These are phyloP conservation scores for Dasypolia templi DNA, from an alignment of 2,888 invertebrate species.

Conservation along the genomic window DNA sequence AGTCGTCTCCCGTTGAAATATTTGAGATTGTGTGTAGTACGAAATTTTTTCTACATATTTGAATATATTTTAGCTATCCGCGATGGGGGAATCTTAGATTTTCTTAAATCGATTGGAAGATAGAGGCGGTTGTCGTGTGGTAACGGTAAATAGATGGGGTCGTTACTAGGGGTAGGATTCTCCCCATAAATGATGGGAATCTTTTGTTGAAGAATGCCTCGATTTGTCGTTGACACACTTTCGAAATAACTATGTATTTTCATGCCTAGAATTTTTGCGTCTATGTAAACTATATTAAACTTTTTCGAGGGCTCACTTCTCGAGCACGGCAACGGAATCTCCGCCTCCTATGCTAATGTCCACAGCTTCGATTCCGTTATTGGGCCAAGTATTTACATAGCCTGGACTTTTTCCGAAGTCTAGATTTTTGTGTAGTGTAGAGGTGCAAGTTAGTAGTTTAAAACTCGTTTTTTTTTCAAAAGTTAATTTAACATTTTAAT, in stretches of 20 bases:
- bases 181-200: neutral
- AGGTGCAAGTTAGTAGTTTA: neutral
- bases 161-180: conserved; percentile 3
- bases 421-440: neutral
- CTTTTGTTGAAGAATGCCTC: conserved; percentile 16
- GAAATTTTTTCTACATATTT: conserved; percentile 49
- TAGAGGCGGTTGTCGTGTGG: conserved; percentile 10
- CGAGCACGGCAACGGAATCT: conserved; percentile 23
- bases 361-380: conserved; percentile 29
- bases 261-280: conserved; percentile 24
- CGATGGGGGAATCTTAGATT: conserved; percentile 19
- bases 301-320: conserved; percentile 18
- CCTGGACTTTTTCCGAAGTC: neutral
- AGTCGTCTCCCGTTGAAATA: conserved; percentile 49
- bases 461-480: neutral
- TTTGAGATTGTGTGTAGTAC: conserved; percentile 29
- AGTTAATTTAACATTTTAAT: neutral
- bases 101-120: conserved; percentile 16
- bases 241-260: neutral
- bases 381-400: conserved; percentile 37
- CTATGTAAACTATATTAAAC: conserved; percentile 25
- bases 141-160: conserved; percentile 27
- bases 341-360: conserved; percentile 56
- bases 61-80: conserved; percentile 42
- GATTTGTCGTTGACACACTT: conserved; percentile 13